A percentile compares a stretch with the other conserved stretches of the same genome.
These are phyloP conservation scores for Eufriesea mexicana DNA, from an alignment of 1,140 invertebrate genomes.

Conservation along the genomic window DNA sequence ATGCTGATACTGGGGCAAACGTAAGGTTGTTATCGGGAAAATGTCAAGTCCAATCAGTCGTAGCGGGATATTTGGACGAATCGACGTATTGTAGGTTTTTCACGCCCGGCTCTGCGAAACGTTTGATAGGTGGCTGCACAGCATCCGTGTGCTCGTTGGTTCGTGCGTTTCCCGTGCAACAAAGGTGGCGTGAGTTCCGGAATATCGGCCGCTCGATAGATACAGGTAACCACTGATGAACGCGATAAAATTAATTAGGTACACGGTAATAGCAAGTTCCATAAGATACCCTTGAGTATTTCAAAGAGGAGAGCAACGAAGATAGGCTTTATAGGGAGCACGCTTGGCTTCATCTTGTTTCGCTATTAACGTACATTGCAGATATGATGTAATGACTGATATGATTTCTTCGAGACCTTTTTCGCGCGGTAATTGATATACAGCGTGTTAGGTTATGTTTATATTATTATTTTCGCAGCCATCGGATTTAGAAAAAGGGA, in stretches of 20 bases:
- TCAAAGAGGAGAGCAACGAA: not conserved
- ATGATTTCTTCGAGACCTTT: conserved; percentile 2
- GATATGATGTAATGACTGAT: not conserved
- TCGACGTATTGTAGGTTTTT: conserved; percentile 31
- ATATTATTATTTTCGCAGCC: not conserved
- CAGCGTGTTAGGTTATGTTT: not conserved
- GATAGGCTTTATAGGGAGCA: conserved; percentile 13
- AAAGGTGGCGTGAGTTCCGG: not conserved
- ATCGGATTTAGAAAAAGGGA: not conserved
- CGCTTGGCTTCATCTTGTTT: conserved; percentile 18
- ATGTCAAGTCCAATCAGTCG: conserved; percentile 55
- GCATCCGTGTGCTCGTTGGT: not conserved
- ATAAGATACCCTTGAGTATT: conserved; percentile 19
- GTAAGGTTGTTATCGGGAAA: conserved; percentile 59
- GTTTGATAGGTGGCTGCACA: not conserved
- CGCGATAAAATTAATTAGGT: conserved; percentile 50
- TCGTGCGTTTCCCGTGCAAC: not conserved
- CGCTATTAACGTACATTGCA: conserved; percentile 5
- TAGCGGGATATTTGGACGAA: conserved; percentile 46
- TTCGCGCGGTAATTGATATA: not conserved
- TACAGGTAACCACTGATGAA: conserved; percentile 32
- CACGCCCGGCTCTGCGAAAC: no score
- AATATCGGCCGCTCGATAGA: conserved; percentile 29
- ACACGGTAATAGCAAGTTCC: conserved; percentile 29
- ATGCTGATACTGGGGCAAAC: conserved; percentile 30